Base-by-base conservation (phyloP, 2,888 invertebrate species). In the Itoplectis maculator region DNA sequence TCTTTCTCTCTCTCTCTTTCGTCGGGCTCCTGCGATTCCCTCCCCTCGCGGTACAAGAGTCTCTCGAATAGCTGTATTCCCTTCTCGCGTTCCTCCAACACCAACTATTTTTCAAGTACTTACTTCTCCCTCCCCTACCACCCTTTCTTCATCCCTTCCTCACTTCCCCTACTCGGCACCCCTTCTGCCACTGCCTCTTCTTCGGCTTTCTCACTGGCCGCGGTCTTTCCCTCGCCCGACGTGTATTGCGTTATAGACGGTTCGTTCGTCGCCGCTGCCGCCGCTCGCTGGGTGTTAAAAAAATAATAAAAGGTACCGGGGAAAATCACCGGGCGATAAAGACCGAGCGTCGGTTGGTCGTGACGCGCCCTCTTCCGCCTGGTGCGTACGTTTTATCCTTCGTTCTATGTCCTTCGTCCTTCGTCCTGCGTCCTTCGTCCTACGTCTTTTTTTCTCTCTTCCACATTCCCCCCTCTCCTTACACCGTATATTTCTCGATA, bases 301-400 rank as follows among this genome's bases (percentile, higher is more conserved):
- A 73, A 68, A 73, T 40, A 59, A 79, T 42, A 51, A 61, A 40
- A 42, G 47, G 40, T 29, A 29, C 5, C 5, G 29, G 11, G 56
- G 49, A 37, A 65, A 69, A 75, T 54, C 20, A 11, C 42, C 35
- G 61, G n/a, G 29, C 29, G 47, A 20, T 42, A 68, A 51, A 49
- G 51, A 42, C 20, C 37, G 45, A 20, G 13, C 18, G 49, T 23
- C 18, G 56, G 47, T 40, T 40, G 78, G n/a, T 49, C 7, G 20
- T 23, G 29, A 37, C 15, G 15, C 20, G 15, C 20, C 29, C 56
- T 45, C 18, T 42, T 11, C 29, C 15, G 59, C 42, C 35, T 35
- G 13, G 15, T 18, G 11, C 59, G 29, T 56, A 45, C 59, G 45
- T 59, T 45, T 29, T 42, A 42, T 23, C 63, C 29, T 18, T 59